These are phyloP conservation scores for Oncorhynchus masou DNA, from an alignment of 2,113 vertebrate species.

Conservation along the genomic window DNA sequence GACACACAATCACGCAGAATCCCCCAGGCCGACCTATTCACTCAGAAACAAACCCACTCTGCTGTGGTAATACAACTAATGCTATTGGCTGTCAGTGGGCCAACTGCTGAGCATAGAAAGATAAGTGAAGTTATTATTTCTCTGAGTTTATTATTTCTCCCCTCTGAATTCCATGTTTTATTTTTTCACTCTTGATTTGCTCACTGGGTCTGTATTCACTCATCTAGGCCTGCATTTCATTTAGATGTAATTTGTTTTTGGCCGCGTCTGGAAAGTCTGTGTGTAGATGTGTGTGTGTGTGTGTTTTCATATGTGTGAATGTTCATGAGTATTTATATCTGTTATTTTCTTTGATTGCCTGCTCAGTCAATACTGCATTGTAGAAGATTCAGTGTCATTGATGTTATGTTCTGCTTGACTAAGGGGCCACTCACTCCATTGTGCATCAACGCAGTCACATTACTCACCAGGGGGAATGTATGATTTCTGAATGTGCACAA, in stretches of 20 bases:
- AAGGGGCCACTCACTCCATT: conserved; percentile 21
- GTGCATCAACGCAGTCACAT: conserved; percentile 24
- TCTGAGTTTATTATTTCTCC: conserved; percentile 12
- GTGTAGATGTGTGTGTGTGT: conserved; percentile 3
- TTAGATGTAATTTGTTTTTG: conserved; percentile 16
- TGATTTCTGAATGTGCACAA: conserved; percentile 10
- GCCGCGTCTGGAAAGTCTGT: background rate
- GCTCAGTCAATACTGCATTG: background rate
- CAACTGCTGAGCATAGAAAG: background rate
- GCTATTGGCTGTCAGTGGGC: conserved; percentile 1
- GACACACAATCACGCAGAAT: background rate
- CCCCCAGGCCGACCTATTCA: conserved; percentile 2
- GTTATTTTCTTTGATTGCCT: conserved; percentile 4
- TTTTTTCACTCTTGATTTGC: background rate
- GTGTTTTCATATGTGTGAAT: background rate
- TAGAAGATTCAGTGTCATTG: conserved; percentile 39
- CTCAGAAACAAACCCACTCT: background rate
- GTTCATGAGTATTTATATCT: background rate
- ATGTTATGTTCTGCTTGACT: conserved; percentile 5
- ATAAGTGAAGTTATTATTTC: conserved; percentile 28
- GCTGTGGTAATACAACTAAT: conserved; percentile 1
- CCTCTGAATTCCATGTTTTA: conserved; percentile 5
- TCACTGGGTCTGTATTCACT: conserved; percentile 2
- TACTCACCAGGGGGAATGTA: conserved; percentile 13
- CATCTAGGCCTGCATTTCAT: background rate